Base-by-base conservation (phyloP, 2,797 vertebrate genomes). In the Cyprinodon diabolis region DNA sequence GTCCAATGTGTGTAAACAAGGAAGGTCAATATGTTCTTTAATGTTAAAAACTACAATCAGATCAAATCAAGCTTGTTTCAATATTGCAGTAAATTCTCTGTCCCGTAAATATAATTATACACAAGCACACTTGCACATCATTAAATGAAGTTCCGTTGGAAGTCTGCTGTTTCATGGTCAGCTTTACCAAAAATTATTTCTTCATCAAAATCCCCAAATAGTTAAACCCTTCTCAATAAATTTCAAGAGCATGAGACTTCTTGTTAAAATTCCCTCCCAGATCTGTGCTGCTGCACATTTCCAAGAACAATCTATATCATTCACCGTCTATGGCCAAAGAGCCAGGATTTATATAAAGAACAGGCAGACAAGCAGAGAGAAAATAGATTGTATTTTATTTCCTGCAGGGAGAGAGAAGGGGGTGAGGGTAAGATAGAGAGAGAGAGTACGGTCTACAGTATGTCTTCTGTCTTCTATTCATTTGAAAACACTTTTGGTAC, bases 321-420 rank as follows among this genome's bases (percentile, higher is more conserved):
- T 91, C 87, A 89, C 85, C 90, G 89, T 93, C 91, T 86, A 81
- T 17, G 60, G 78, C 87, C 88, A 85, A 87, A 85, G 84, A 86
- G 71, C 75, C 40, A 57, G 87, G 89, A 87, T 90, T 91, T 90
- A 92, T 89, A 92, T 89, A 90, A 92, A 84, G 86, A 89, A 86
- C 79, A 72, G 80, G 71, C 71, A 87, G 89, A 87, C 80, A 84
- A 81, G 78, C 75, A 72, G 77, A 82, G 78, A 72, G 85, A 89
- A 89, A 92, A 91, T 91, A 84, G 81, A 88, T 91, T 88, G 83
- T 74, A 82, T 91, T 91, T 93, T 90, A 90, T 90, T 87, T 91
- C 86, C 85, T 90, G 87, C 69, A 76, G 77, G 35, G 76, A 84
- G 75, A 75, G 75, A 79, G 86, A 43, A 74, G 75, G 48, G 77